Conservation (phyloP, 2,113 vertebrate genomes). For the Sapayoa aenigma region DNA sequence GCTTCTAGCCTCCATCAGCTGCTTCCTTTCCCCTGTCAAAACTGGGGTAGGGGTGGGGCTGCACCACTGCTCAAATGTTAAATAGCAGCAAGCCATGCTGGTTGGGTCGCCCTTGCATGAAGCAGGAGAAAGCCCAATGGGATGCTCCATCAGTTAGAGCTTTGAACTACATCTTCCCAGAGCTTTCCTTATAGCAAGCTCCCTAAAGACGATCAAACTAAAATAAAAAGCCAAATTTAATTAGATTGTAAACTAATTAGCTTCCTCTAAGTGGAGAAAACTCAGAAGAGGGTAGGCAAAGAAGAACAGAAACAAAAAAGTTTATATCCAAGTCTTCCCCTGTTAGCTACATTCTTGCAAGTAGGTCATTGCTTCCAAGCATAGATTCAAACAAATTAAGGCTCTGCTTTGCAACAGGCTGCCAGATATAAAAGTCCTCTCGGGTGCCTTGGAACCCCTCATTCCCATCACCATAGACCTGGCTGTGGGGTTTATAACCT, state of each 20-base stretch:
- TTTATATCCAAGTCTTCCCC: slow-evolving; percentile 6
- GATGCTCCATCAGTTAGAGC: not conserved
- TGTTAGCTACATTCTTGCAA: slow-evolving; percentile 19
- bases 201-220: slow-evolving; percentile 33
- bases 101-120: not conserved
- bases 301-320: slow-evolving; percentile 15
- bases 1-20: not conserved
- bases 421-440: not conserved
- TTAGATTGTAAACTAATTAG: slow-evolving; percentile 59
- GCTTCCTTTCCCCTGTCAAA: not conserved
- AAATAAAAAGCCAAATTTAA: slow-evolving; percentile 26
- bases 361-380: slow-evolving; percentile 52
- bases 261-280: not conserved
- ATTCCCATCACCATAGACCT: not conserved
- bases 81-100: not conserved
- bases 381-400: slow-evolving; percentile 17
- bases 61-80: not conserved
- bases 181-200: not conserved
- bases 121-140: not conserved
- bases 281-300: slow-evolving; percentile 46
- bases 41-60: not conserved
- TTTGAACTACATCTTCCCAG: not conserved
- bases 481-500: not conserved
- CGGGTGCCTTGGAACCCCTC: not conserved
- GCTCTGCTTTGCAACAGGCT: not conserved